These are phyloP conservation scores for Ricordea florida DNA, from an alignment of 92 coral and sea anemone species.

Conservation along the genomic window DNA sequence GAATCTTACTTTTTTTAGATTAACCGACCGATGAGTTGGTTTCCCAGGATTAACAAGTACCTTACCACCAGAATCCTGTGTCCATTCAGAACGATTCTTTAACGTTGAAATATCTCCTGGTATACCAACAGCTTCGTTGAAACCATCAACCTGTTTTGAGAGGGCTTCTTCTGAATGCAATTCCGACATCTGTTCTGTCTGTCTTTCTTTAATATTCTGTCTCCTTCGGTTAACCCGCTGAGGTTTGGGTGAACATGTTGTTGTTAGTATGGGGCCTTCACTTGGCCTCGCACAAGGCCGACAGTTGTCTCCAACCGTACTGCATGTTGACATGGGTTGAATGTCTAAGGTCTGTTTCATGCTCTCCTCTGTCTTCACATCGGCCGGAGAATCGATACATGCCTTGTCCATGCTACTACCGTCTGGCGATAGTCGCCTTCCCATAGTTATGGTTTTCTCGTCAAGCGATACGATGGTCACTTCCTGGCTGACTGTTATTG, in stretches of 20 bases:
- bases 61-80: too few species aligned
- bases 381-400: not conserved
- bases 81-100: too few species aligned
- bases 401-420: constrained; percentile 27
- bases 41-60: too few species aligned
- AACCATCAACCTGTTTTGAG: too few species aligned
- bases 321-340: not conserved
- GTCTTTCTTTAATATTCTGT: too few species aligned
- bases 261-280: not conserved
- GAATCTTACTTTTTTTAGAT: too few species aligned
- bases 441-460: not conserved
- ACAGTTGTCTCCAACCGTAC: not conserved
- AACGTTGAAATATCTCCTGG: too few species aligned
- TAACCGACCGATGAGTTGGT: too few species aligned
- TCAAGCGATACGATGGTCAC: constrained; percentile 21
- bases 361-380: not conserved
- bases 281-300: not conserved
- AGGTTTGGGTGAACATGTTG: not conserved
- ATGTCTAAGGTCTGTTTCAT: not conserved
- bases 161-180: too few species aligned
- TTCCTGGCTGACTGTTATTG: too few species aligned
- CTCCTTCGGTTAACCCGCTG: not conserved
- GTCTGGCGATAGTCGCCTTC: constrained; percentile 30
- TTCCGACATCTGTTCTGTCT: too few species aligned
- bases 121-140: too few species aligned